Base-by-base conservation (phyloP, 2,888 invertebrate species). In the Dioctria rufipes region DNA sequence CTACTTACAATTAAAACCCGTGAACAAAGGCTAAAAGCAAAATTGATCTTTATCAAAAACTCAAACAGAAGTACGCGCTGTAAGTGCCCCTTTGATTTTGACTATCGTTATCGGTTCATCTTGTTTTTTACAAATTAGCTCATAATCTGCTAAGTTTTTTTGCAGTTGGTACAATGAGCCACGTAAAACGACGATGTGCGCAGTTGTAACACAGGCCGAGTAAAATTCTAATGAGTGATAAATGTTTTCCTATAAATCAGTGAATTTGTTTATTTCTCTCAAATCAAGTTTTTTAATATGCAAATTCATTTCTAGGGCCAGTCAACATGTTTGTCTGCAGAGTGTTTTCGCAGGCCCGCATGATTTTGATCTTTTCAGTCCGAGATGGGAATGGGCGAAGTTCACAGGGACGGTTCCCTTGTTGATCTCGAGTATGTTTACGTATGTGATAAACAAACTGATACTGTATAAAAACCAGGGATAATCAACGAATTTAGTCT, bases 211-310 rank as follows among this genome's bases (percentile, higher is more conserved):
- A 25, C 25, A 25, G 25, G 25, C 25, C 69, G 80, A 80, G 69
- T 80, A 80, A 69, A 61, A 84, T 84, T 84, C 85, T 85, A 85
- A 85, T 85, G 85, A 85, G 85, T 85, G 85, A 85, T 85, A 85
- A 85, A 85, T 85, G 84, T 84, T 84, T 84, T 84, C 84, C 84
- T 83, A 85, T 85, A 85, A 85, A 85, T 85, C 85, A 85, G 83
- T 84, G 85, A 83, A 65, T 78, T 84, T 81, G 80, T 77, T 77
- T 77, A 77, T 63, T 77, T 77, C 77, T 58, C 77, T 63, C 77
- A 77, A 80, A 81, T 75, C 77, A 49, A 65, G 77, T 82, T 82
- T 81, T 81, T 82, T 82, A 82, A 82, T 82, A 82, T 82, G 82
- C 81, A 82, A 82, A 82, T 82, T 82, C 81, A 82, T 82, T 82